Evolutionary conservation across 1,140 invertebrate species (phyloP).

Genomic region (Brevipalpus yothersi): DNA sequence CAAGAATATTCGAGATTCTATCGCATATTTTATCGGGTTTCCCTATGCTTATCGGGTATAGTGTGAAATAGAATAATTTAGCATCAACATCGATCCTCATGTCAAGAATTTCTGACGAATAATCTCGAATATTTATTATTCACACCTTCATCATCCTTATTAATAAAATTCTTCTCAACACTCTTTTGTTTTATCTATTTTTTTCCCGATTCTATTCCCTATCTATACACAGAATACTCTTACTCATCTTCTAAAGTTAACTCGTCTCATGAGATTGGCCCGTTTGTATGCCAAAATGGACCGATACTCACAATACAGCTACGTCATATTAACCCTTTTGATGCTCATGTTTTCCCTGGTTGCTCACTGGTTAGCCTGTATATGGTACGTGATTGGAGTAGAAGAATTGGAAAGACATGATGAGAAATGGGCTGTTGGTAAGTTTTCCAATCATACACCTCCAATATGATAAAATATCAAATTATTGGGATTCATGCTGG

Average conservation of each 20-base stretch:
- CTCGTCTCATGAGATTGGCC: slow-evolving; percentile 64
- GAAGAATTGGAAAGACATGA: slow-evolving; percentile 45
- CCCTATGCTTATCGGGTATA: no score
- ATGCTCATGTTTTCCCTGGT: slow-evolving; percentile 88
- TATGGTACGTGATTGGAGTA: slow-evolving; percentile 92
- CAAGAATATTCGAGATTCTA: no score
- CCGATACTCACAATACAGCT: slow-evolving; percentile 85
- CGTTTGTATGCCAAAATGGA: slow-evolving; percentile 92
- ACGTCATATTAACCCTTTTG: slow-evolving; percentile 75
- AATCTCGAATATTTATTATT: background rate
- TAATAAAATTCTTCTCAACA: slow-evolving; percentile 11
- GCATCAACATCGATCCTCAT: no score
- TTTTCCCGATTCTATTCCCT: background rate
- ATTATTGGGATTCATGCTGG: background rate
- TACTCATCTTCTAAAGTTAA: slow-evolving; percentile 85
- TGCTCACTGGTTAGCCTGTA: slow-evolving; percentile 96
- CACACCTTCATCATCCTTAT: background rate
- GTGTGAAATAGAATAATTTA: no score
- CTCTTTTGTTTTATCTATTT: background rate
- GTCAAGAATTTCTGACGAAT: no score
- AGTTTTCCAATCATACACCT: slow-evolving; percentile 15
- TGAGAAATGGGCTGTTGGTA: slow-evolving; percentile 48
- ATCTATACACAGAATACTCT: slow-evolving; percentile 28
- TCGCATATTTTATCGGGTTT: no score
- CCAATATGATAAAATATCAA: background rate